Evolutionary conservation across 64 coral and sea anemone genomes (phyloP), one percentile per base, ranked within the genome.

Genomic region (Orbicella faveolata): DNA sequence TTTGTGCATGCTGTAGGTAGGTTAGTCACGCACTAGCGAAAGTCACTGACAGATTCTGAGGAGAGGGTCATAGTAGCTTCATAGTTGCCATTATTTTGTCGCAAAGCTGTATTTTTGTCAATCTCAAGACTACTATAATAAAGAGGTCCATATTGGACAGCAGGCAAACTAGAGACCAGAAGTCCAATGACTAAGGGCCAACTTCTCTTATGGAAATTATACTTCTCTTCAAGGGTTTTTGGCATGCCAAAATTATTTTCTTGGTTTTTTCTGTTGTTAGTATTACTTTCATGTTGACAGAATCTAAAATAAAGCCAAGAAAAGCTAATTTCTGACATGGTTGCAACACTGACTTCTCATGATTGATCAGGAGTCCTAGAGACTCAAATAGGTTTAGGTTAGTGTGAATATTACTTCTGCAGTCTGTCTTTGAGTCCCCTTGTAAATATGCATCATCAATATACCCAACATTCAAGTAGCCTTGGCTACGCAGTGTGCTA

Each of bases 291-390:
- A 92, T 92, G 52, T 74, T 55, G 26, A 79, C 61, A 78, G 82
- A 93, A 88, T 92, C 75, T 52, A 87, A 30, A 65, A 55, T 35
- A 80, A 93, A 93, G 17, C 91, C 91, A 87, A 93, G 84, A 93
- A 88, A 88, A 53, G 19, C 70, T 66, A 93, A 88, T 81, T 78
- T n/a, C 23, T 93, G 84, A 41, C 76, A 80, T 44, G 91, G 91
- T 75, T 77, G 54, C 44, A 87, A 78, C 61, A 73, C 39, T 77
- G 90, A 92, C 75, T 92, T 92, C 53, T 76, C 75, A 76, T 69
- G 36, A 52, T 89, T 76, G 23, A 93, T 63, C 19, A 78, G 68
- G 70, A 88, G 88, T 55, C 84, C 84, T 21, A 93, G 23, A 88
- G 76, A 75, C 64, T 74, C 64, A n/a, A 92, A 77, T 61, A 73